phyloP scores from a whole-genome alignment of 2,888 invertebrate species.

The Polyommatus icarus region DNA sequence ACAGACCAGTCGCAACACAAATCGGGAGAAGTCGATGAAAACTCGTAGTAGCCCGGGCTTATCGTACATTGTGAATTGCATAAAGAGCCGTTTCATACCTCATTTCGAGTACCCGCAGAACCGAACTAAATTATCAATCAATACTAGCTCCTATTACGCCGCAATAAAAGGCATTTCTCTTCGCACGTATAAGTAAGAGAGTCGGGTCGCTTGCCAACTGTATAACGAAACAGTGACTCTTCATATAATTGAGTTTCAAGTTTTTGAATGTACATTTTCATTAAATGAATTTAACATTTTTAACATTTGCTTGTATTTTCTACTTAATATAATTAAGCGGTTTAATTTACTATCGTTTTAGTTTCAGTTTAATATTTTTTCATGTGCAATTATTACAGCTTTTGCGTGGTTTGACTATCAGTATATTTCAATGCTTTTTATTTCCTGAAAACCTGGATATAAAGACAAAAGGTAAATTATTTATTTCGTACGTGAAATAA shows the following conservation, averaged over 20 bases:
- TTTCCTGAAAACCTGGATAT: background rate
- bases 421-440: background rate
- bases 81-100: constrained; percentile 36
- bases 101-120: constrained; percentile 33
- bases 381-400: background rate
- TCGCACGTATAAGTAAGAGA: background rate
- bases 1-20: background rate
- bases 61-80: constrained; percentile 40
- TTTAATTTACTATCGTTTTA: constrained; percentile 16
- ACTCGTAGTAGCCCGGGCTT: constrained; percentile 22
- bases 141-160: background rate
- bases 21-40: constrained; percentile 9
- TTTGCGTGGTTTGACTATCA: background rate
- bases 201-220: constrained; percentile 27
- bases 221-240: constrained; percentile 33
- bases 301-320: constrained; percentile 23
- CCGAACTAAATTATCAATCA: constrained; percentile 16
- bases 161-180: background rate
- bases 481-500: too few relatives aligned
- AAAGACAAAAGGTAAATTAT: background rate
- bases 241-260: constrained; percentile 59
- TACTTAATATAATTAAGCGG: constrained; percentile 21
- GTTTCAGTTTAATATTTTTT: constrained; percentile 17
- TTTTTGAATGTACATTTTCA: constrained; percentile 47
- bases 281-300: constrained; percentile 34